Base-by-base conservation (phyloP, 2,888 invertebrate genomes). In the Luffia ferchaultella region DNA sequence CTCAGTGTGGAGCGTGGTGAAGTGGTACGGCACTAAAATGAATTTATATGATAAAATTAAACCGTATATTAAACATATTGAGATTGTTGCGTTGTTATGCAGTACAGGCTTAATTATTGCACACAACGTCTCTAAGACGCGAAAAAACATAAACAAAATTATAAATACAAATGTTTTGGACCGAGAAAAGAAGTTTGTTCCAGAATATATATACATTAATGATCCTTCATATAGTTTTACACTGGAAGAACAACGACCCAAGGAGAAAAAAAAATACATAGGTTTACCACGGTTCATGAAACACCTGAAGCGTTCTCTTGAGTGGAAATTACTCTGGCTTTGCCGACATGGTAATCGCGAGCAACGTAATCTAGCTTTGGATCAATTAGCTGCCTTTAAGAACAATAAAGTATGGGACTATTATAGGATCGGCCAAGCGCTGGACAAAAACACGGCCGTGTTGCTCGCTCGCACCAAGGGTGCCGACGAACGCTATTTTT, bases 391-490 rank as follows among this genome's bases (percentile, higher is more conserved):
- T 1, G 80, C 85, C 30, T 86, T 92, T 56, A 89, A 88, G 64
- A 86, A 89, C 62, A 84, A 91, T 16, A 89, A 89, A 70, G 76
- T 75, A 52, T 88, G 88, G 88, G 87, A 93, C 60, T 93, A 88
- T 63, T 77, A 86, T 49, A 89, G 91, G 61, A 84, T 96, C 53
- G 93, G 95, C 2, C 93, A 94, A 73, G 90, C 91, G 56, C 86
- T 93, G 59, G 92, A 94, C 75, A 86, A 88, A 45, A 84, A 87
- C 57, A 93, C 93, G 0, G 91, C 93, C 1, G 88, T 94, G 1
- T 88, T 90, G 1, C 78, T 96, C 48, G 95, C 96, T 0, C 85
- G 95, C 58, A 88, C 89, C 1, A 71, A 78, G 42, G 87, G 88
- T 42, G 89, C 88, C 1, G 92, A 95, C 72, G 72, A 86, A 15